These are phyloP conservation scores for Heliconius hermathena DNA, from an alignment of 1,140 invertebrate species.

Conservation along the genomic window DNA sequence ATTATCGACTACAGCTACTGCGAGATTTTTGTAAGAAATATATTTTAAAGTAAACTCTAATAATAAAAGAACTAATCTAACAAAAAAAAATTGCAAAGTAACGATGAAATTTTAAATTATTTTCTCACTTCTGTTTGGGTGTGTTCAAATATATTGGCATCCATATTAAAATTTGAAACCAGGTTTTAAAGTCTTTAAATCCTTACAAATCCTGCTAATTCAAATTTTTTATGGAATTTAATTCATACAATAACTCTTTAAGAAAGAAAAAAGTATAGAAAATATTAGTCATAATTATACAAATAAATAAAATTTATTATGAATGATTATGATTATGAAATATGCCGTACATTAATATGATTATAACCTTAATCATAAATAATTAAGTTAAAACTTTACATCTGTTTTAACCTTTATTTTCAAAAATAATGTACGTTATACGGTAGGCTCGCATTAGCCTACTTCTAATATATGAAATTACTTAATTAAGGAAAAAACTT, in stretches of 20 bases:
- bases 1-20: conserved; percentile 25
- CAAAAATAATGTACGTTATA: too few species aligned
- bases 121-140: conserved; percentile 1
- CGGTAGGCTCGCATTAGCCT: not conserved
- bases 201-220: not conserved
- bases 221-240: not conserved
- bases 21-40: not conserved
- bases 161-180: not conserved
- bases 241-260: not conserved
- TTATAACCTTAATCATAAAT: not conserved
- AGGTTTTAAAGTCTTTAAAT: not conserved
- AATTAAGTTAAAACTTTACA: not conserved
- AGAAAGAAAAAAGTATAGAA: not conserved
- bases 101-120: not conserved
- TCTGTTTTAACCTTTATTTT: too few species aligned
- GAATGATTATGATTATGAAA: not conserved
- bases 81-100: not conserved
- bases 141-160: not conserved
- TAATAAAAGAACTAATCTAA: not conserved
- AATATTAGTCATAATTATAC: not conserved
- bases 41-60: not conserved
- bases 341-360: not conserved
- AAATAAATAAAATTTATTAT: not conserved
- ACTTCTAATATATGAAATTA: not conserved
- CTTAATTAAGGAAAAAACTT: not conserved